These are phyloP conservation scores for Alfaro cultratus DNA, from an alignment of 2,797 vertebrate species.

Conservation along the genomic window DNA sequence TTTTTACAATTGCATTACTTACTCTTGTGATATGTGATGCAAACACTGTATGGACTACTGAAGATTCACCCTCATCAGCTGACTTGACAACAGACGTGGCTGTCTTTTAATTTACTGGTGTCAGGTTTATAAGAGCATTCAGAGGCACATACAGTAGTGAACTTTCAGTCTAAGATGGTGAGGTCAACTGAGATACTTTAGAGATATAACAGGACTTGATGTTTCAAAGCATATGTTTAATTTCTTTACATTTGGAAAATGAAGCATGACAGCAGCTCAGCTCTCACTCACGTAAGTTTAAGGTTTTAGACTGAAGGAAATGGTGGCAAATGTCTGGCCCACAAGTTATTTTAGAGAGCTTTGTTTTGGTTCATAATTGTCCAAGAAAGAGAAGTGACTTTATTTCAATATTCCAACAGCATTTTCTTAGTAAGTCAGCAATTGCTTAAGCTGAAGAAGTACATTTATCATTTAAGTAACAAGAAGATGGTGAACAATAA, in stretches of 20 bases:
- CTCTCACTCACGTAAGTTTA: not conserved
- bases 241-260: not conserved
- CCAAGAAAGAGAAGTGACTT: not conserved
- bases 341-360: not conserved
- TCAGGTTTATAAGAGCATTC: not conserved
- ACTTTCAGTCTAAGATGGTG: not conserved
- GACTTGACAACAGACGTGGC: not conserved
- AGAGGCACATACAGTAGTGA: not conserved
- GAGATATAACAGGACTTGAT: not conserved
- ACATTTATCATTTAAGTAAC: not conserved
- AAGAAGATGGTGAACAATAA: not conserved
- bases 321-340: not conserved
- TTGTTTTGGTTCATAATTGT: not conserved
- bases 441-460: not conserved
- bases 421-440: not conserved
- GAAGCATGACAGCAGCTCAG: not conserved
- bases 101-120: not conserved
- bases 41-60: not conserved
- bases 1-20: not conserved
- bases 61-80: not conserved
- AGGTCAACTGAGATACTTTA: not conserved
- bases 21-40: not conserved
- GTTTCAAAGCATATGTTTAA: not conserved
- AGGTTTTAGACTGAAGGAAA: not conserved
- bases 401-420: not conserved